Evolutionary conservation across 2,113 vertebrate genomes (phyloP).

Genomic region (Hypocryptadius cinnamomeus): DNA sequence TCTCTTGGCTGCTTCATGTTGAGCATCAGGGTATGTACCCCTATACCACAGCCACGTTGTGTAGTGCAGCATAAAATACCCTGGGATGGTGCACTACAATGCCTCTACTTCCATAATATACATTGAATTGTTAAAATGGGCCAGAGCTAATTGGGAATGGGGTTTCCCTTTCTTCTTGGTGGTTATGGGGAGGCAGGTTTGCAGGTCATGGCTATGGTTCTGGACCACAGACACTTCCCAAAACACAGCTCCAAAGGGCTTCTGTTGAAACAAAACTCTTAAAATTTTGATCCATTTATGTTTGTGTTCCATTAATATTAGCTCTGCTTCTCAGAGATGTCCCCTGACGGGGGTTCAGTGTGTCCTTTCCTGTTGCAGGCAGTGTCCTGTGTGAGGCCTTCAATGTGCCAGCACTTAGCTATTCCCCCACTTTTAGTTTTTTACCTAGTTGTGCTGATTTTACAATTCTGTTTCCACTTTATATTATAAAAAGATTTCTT

Average conservation of each 20-base stretch:
- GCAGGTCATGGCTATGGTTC: not conserved
- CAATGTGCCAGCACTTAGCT: not conserved
- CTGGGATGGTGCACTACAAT: not conserved
- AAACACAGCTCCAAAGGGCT: not conserved
- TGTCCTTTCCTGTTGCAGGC: not conserved
- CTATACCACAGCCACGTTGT: fast-evolving
- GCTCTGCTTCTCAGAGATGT: not conserved
- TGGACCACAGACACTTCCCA: not conserved
- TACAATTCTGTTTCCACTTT: not conserved
- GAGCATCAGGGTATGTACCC: not conserved
- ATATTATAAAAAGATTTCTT: not conserved
- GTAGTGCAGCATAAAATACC: not conserved
- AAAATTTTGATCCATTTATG: not conserved
- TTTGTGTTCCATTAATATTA: not conserved
- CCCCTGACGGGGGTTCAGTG: not conserved
- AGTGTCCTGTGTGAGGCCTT: not conserved
- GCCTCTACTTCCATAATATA: not conserved
- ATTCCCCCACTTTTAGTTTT: not conserved
- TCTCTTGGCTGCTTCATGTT: not conserved
- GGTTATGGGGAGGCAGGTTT: too few species aligned
- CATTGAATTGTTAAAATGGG: not conserved
- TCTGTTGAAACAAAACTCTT: not conserved
- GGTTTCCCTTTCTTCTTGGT: not conserved
- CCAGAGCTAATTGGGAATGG: not conserved
- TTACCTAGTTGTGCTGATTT: not conserved